Evolutionary conservation across 2,888 invertebrate genomes (phyloP), one percentile per base, ranked within the genome.

Genomic region (Hartigia nigra): DNA sequence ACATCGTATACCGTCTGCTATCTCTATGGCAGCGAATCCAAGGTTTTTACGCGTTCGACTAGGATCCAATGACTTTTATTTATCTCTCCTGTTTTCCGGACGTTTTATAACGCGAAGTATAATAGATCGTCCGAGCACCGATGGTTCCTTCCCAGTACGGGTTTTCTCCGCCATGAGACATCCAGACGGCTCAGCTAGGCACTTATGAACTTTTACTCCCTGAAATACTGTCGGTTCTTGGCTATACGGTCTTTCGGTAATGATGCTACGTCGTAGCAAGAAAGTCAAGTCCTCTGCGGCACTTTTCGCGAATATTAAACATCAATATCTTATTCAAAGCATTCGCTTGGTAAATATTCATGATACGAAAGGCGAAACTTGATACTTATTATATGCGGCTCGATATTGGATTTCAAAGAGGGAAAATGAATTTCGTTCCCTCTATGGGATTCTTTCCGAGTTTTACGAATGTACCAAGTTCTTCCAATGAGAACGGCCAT

Each of bases 401-500:
- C 32, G 72, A 31, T 72, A 72, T 72, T 72, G 12, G 72, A 72
- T 72, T 72, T 72, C 72, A 72, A 31, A 72, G 72, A 72, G 31
- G 72, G 4, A 34, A 72, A 72, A 72, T 72, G 31, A 72, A 72
- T 72, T 72, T 72, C 23, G 23, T 55, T 55, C 55, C 14, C 23
- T 55, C 23, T 55, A 2, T 23, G 55, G 55, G 23, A 55, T 55
- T 55, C 23, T 1, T 23, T 9, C 55, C 55, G 14, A 55, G 23
- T 55, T 55, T 55, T 23, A 23, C 23, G 55, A 55, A 55, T 23
- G 9, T 23, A 55, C 55, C 55, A 55, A 55, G 55, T 55, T 23
- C 23, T 23, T 55, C 55, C 55, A 23, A 55, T 55, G 55, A 55
- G 55, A 55, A 23, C 23, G 23, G 14, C 55, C 55, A 55, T 23